These are phyloP conservation scores for Leptoclinus maculatus DNA, from an alignment of 2,797 vertebrate genomes.

Conservation along the genomic window DNA sequence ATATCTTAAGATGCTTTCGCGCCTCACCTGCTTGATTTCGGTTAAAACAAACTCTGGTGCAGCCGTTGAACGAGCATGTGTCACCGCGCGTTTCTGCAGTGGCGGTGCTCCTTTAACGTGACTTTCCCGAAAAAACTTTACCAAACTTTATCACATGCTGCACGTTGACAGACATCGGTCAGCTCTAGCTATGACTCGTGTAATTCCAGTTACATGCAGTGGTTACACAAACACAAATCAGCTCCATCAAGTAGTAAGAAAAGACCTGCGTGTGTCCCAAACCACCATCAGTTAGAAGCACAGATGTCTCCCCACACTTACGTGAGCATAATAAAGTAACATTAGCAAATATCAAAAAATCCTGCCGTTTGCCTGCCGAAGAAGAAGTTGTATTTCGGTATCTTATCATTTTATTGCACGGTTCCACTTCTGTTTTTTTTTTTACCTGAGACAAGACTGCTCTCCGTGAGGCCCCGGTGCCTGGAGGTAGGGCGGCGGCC, in stretches of 20 bases:
- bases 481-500: slow-evolving; percentile 82
- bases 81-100: no score
- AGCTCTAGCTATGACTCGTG: no score
- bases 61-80: no score
- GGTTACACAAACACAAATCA: not conserved
- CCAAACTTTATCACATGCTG: not conserved
- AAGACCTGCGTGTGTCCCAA: not conserved
- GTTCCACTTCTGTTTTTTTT: not conserved
- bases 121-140: not conserved
- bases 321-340: not conserved
- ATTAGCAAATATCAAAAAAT: not conserved
- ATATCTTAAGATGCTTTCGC: not conserved
- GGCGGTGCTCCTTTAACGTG: no score
- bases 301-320: not conserved
- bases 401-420: not conserved
- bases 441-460: slow-evolving; percentile 90
- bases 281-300: not conserved
- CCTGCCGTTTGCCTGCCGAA: not conserved
- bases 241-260: not conserved
- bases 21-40: no score
- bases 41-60: no score
- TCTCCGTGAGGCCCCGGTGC: slow-evolving; percentile 84
- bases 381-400: not conserved
- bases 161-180: no score
- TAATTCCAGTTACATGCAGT: not conserved